Conservation (phyloP, 2,888 invertebrate genomes). For the Sericinus montela region DNA sequence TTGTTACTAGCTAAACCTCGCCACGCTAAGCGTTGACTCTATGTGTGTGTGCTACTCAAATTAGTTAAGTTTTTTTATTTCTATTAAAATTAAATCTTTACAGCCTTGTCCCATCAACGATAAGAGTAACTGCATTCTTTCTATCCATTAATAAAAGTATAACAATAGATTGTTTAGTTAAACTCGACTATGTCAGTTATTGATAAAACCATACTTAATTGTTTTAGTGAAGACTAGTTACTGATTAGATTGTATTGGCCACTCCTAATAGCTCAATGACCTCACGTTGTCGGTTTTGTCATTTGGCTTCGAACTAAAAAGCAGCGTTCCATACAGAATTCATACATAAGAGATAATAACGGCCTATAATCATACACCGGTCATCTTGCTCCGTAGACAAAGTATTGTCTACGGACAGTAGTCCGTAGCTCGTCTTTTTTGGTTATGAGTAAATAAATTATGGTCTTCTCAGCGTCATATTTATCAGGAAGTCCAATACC, state of each 20-base stretch:
- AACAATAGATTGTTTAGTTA: constrained; percentile 29
- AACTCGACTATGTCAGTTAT: constrained; percentile 21
- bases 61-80: too few relatives aligned
- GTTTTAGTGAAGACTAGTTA: constrained; percentile 28
- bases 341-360: constrained; percentile 3
- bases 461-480: too few relatives aligned
- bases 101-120: background rate
- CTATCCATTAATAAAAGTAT: constrained; percentile 30
- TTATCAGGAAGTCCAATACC: too few relatives aligned
- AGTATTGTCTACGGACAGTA: too few relatives aligned
- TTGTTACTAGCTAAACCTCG: too few relatives aligned
- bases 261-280: constrained; percentile 19
- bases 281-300: constrained; percentile 27
- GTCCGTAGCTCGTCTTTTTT: too few relatives aligned
- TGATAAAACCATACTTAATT: constrained; percentile 37
- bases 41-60: too few relatives aligned
- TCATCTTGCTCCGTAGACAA: too few relatives aligned
- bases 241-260: constrained; percentile 21
- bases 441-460: too few relatives aligned
- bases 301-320: constrained; percentile 17
- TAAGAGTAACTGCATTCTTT: constrained; percentile 4
- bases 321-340: constrained; percentile 2
- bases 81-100: background rate
- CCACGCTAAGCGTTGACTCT: too few relatives aligned
- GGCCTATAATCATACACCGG: constrained; percentile 19